A percentile compares a stretch with the other conserved stretches of the same genome.
Evolutionary conservation across 2,888 invertebrate species (phyloP).

Genomic region (Drosophila macrothrix): DNA sequence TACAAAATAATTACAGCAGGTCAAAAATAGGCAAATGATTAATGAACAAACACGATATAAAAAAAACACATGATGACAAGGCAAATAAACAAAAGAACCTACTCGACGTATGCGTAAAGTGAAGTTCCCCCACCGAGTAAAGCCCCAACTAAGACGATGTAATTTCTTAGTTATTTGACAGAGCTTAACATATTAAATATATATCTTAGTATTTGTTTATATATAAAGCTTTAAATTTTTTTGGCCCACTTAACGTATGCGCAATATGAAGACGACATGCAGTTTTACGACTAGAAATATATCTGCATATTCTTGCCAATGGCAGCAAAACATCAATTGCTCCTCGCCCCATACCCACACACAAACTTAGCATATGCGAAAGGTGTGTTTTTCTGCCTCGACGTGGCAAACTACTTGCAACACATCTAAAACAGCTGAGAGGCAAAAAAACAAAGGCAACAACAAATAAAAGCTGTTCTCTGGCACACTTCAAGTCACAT

Average conservation of each 20-base stretch:
- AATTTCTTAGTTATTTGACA: not conserved
- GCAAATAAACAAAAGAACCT: not conserved
- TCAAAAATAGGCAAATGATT: conserved; percentile 17
- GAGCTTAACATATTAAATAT: not conserved
- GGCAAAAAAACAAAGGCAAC: conserved; percentile 5
- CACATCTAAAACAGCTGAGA: conserved; percentile 57
- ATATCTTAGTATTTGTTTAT: not conserved
- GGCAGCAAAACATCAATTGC: conserved; percentile 49
- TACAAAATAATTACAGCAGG: not conserved
- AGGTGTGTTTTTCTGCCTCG: conserved; percentile 56
- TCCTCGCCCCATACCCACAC: conserved; percentile 5
- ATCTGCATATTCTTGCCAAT: conserved; percentile 16
- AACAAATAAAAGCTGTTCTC: conserved; percentile 49
- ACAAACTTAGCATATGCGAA: conserved; percentile 64
- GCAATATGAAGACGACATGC: conserved; percentile 25
- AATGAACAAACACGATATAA: conserved; percentile 2
- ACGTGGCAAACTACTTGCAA: conserved; percentile 47
- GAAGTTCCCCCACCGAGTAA: not conserved
- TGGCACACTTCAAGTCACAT: conserved; percentile 70
- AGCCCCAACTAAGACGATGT: not conserved
- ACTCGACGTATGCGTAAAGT: conserved; percentile 17
- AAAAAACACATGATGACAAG: not conserved
- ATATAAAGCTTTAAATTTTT: not conserved
- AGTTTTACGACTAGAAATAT: conserved; percentile 16
- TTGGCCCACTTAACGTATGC: conserved; percentile 27